Base-by-base conservation (phyloP, 2,797 vertebrate species). In the Acanthopagrus latus region DNA sequence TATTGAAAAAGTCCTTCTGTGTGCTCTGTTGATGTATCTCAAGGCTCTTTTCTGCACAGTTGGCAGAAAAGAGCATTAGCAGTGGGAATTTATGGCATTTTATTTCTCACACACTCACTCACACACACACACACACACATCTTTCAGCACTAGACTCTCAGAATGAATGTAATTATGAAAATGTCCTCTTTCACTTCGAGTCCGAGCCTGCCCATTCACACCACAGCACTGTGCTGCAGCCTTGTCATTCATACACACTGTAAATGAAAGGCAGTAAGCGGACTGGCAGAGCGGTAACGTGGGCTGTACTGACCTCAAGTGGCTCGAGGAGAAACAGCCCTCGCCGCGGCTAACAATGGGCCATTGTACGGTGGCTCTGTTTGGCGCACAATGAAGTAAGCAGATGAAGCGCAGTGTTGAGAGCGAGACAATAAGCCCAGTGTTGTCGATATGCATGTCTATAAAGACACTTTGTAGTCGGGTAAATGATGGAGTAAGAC, bases 231-330 rank as follows among this genome's bases (percentile, higher is more conserved):
- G 29, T 33, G 5, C 23, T 18, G 50, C 41, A 57, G 4, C 16
- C 48, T 27, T 41, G 29, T 62, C 72, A 74, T 90, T 90, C 69
- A 67, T 11, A 46, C 25, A 67, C 20, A 46, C 18, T 48, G 7
- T 66, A 20, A 75, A 72, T 69, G 50, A 62, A 27, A 58, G 23
- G 17, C 1, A 9, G 55, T n/a, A 18, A 46, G 5, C 3, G 5
- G 16, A 38, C 3, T 20, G 64, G 58, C 17, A 67, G 38, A 64
- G 50, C 3, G 20, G 72, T 70, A 82, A 82, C 71, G 56, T 82
- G 78, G 87, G 71, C 70, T 88, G 74, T 80, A 72, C 85, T 89
- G 91, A 80, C 93, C 90, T 82, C 93, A 60, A 86, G 92, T 91
- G 93, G 91, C 57, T 71, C 18, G 21, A 51, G 59, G 38, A 55